phyloP scores from a whole-genome alignment of 1,140 invertebrate species.

The Wiebesia pumilae region DNA sequence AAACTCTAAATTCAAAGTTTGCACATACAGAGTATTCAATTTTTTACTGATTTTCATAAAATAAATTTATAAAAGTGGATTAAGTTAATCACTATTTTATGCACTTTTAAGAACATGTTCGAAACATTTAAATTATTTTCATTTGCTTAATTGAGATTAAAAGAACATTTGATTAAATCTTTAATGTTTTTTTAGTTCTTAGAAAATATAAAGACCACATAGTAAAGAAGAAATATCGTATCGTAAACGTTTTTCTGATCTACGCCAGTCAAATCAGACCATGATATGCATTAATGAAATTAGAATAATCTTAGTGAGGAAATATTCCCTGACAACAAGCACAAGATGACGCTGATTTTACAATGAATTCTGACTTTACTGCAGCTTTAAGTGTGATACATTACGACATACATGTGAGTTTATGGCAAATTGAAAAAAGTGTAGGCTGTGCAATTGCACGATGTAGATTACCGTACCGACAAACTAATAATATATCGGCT shows the following conservation, averaged over 20 bases:
- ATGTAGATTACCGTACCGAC: not conserved
- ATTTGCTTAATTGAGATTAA: too few relatives aligned
- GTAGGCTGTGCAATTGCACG: not conserved
- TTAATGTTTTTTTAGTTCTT: too few relatives aligned
- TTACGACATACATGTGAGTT: not conserved
- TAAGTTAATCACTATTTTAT: not conserved
- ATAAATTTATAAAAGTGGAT: not conserved
- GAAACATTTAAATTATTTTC: too few relatives aligned
- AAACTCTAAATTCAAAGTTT: slow-evolving; percentile 6
- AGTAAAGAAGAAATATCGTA: too few relatives aligned
- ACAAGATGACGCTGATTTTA: not conserved
- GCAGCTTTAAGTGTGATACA: not conserved
- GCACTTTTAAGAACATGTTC: too few relatives aligned
- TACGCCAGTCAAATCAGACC: too few relatives aligned
- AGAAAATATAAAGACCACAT: too few relatives aligned
- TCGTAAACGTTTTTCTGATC: too few relatives aligned
- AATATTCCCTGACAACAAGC: too few relatives aligned
- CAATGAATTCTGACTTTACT: not conserved
- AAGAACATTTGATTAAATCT: not conserved
- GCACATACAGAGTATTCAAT: not conserved
- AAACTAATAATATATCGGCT: slow-evolving; percentile 5
- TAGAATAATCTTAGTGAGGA: too few relatives aligned
- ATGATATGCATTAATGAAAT: too few relatives aligned
- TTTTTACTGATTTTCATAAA: not conserved
- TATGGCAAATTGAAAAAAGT: slow-evolving; percentile 6